Evolutionary conservation across 37 sponge, comb jelly and placozoan species (phyloP), one percentile per base, ranked within the genome.

Genomic region (Halichondria panicea): DNA sequence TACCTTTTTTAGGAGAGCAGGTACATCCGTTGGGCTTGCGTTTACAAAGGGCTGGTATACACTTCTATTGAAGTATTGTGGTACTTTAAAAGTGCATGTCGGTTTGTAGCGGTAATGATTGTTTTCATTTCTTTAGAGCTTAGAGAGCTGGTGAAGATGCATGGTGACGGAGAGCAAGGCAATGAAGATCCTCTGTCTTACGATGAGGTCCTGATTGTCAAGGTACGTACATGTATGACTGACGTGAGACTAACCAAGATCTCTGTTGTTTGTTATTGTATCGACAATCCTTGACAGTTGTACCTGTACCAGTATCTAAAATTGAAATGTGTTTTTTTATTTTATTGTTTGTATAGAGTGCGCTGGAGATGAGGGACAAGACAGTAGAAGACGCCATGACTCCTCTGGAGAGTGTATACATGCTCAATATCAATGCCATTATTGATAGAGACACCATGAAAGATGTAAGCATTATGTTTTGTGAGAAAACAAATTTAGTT

Each of bases 1-100:
- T 50, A 89, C 83, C 0, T 89, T 85, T 74, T 93, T 84, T 83
- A 84, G 93, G 67, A 80, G 93, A 76, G 86, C 93, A 58, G 93
- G 93, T 93, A 30, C 15, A 18, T 48, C 52, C 52, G 11, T 48
- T 48, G 11, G n/a, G 13, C 27, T 56, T 9, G 13, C 5, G 57
- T 56, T 4, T 4, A 28, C 57, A 28, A 28, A 28, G 5, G 57
- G 57, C 5, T 4, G n/a, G 57, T 56, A 9, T 56, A 28, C 27
- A 9, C 12, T 4, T 56, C 27, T 56, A 4, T 59, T n/a, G 19
- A 44, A 44, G 53, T 21, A 6, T 72, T 0, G 25, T 13, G 18
- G 60, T 30, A 7, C 57, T 56, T 24, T 56, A 9, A 28, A 9
- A 28, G 57, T 56, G 57, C 12, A 4, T 56, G 57, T 56, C 27